Conservation (phyloP, 2,113 vertebrate species). For the Clarias gariepinus region DNA sequence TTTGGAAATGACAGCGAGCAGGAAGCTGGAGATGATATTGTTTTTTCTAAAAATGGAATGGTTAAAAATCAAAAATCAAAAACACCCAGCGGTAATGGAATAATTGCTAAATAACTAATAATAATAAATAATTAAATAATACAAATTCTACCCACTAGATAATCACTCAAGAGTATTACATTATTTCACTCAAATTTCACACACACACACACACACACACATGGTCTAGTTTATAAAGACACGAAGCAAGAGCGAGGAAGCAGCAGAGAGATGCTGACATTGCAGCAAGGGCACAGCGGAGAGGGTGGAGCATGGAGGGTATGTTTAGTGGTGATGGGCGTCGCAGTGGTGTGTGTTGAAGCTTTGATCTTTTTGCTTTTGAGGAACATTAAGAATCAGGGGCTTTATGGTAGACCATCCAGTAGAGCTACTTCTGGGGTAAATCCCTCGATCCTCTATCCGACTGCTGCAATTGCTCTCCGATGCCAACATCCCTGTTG, state of each 20-base stretch:
- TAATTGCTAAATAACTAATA: too few species aligned
- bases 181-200: too few species aligned
- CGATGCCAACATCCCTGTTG: constrained; percentile 76
- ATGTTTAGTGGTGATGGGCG: background rate
- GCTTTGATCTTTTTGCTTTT: background rate
- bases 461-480: constrained; percentile 64
- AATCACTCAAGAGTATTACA: too few species aligned
- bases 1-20: too few species aligned
- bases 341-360: background rate
- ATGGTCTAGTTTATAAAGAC: background rate
- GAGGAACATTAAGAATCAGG: background rate
- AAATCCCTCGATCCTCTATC: constrained; percentile 28
- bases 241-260: background rate
- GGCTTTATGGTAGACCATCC: background rate
- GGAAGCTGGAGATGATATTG: too few species aligned
- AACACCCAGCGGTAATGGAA: too few species aligned
- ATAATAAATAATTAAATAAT: too few species aligned
- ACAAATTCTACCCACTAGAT: too few species aligned
- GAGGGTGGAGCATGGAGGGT: background rate
- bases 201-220: background rate
- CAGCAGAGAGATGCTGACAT: background rate
- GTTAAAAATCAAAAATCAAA: too few species aligned
- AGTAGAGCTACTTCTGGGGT: background rate
- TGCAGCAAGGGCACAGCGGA: background rate
- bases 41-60: too few species aligned